Base-by-base conservation (phyloP, 2,113 vertebrate species). In the Ictalurus furcatus region DNA sequence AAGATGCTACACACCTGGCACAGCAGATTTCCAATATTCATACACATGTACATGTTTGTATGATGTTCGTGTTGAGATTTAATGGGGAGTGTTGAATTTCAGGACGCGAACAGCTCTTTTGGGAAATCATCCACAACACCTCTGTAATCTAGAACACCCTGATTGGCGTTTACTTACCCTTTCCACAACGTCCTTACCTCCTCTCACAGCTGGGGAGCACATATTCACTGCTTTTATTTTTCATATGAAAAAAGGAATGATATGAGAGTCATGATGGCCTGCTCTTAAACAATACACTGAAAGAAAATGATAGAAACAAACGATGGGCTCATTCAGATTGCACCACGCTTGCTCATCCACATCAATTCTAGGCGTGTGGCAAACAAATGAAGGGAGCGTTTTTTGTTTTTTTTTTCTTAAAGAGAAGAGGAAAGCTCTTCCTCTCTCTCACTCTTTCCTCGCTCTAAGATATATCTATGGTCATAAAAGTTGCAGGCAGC, bases 401-500 rank as follows among this genome's bases (percentile, higher is more conserved):
- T 30, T 52, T 40, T 21, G 44, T 74, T 71, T 37, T 16, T 1
- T 40, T 40, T 95, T 94, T 96, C 96, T 95, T 95, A 96, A 96
- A 96, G 96, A 54, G 61, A 80, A 56, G 37, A 61, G 69, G 89
- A 93, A 44, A 44, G 67, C 17, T 67, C 30, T 21, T 23, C 37
- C 69, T 82, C 65, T 83, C 69, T 83, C 69, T 85, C 65, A 73
- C 54, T 48, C 40, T 88, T 40, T 90, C 91, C 91, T 87, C 81
- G 23, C 58, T 84, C 96, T 96, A 94, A 95, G 95, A 93, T 96
- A 95, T 91, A 95, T 95, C 94, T 95, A 14, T 93, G 93, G 94
- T 94, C 96, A 96, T 98, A 97, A 98, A 99, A 98, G 97, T 97
- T 97, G 97, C 96, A 96, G 97, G 96, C 97, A 96, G 96, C 96